These are phyloP conservation scores for Platyscapa corneri DNA, from an alignment of 1,140 invertebrate species.

Conservation along the genomic window DNA sequence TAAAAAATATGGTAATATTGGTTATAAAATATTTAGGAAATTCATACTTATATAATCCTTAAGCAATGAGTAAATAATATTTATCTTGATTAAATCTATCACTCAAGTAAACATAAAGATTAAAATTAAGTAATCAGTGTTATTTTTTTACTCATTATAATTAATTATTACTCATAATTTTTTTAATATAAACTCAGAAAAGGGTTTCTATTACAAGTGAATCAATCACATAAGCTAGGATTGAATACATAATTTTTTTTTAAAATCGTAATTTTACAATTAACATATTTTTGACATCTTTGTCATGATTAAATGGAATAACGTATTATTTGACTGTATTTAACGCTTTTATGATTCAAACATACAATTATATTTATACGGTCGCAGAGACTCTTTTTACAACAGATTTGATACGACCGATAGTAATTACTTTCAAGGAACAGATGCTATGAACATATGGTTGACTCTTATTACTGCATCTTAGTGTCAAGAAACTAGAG, in stretches of 20 bases:
- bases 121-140: neutral
- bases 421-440: constrained; percentile 6
- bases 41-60: neutral
- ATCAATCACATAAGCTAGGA: too few species aligned
- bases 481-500: constrained; percentile 1
- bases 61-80: neutral
- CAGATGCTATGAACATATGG: constrained; percentile 38
- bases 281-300: too few species aligned
- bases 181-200: neutral
- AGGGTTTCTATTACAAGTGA: too few species aligned
- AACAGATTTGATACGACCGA: neutral
- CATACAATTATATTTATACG: neutral
- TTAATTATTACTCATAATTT: neutral
- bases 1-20: too few species aligned
- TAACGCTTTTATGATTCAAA: neutral
- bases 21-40: neutral
- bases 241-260: too few species aligned
- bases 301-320: neutral
- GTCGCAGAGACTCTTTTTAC: neutral
- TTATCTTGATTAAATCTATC: neutral
- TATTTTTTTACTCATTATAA: neutral
- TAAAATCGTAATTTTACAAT: too few species aligned
- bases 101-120: neutral
- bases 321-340: neutral
- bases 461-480: constrained; percentile 10